These are phyloP conservation scores for Venusia cambrica DNA, from an alignment of 2,888 invertebrate species.

Conservation along the genomic window DNA sequence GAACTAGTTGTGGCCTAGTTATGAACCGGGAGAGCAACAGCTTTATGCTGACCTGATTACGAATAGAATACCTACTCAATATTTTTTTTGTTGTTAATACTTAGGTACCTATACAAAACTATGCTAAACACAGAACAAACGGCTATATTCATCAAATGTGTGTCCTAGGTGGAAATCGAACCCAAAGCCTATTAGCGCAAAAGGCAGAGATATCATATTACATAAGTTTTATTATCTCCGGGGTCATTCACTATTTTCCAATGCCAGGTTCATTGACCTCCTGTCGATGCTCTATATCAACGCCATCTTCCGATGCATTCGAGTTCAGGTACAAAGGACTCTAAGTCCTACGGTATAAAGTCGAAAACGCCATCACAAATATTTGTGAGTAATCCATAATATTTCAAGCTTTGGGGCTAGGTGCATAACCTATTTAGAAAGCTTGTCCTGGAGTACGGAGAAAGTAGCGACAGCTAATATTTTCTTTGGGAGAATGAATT, in stretches of 20 bases:
- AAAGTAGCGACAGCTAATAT: slow-evolving; percentile 5
- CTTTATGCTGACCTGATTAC: no score
- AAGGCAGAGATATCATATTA: no score
- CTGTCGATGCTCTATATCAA: slow-evolving; percentile 56
- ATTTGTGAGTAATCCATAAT: slow-evolving; percentile 37
- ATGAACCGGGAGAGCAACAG: no score
- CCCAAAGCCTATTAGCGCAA: no score
- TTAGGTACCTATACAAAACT: no score
- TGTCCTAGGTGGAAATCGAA: no score
- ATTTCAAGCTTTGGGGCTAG: slow-evolving; percentile 14
- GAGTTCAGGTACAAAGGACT: slow-evolving; percentile 41
- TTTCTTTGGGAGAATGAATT: no score
- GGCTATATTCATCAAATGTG: no score
- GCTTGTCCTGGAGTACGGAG: slow-evolving; percentile 16
- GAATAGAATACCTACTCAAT: no score
- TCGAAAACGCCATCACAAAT: slow-evolving; percentile 32
- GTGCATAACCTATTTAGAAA: slow-evolving; percentile 20
- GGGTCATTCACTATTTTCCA: slow-evolving; percentile 17
- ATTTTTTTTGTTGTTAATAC: no score
- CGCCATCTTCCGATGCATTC: slow-evolving; percentile 44
- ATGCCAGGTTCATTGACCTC: slow-evolving; percentile 52
- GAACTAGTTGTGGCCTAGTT: no score
- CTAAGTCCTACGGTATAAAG: slow-evolving; percentile 25
- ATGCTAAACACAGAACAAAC: no score
- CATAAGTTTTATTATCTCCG: background rate